Conservation (phyloP, 1,140 invertebrate species). For the Eriosoma lanigerum region DNA sequence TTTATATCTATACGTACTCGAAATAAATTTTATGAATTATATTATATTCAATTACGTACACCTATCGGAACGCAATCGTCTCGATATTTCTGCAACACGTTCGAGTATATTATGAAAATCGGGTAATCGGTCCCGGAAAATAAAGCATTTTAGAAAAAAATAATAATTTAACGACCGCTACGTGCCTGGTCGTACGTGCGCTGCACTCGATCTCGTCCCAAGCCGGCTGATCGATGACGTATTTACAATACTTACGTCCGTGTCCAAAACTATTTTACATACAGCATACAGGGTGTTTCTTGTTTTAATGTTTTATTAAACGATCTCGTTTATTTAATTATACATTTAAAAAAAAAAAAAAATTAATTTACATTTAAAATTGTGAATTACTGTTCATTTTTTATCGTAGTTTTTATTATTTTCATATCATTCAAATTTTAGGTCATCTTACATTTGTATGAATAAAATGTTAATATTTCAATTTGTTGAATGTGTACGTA, state of each 20-base stretch:
- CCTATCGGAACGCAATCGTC: background rate
- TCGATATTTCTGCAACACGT: background rate
- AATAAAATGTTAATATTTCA: too few relatives aligned
- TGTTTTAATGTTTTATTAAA: too few relatives aligned
- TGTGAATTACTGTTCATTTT: too few relatives aligned
- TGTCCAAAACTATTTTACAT: background rate
- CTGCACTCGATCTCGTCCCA: background rate
- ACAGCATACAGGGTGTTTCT: too few relatives aligned
- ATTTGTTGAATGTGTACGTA: too few relatives aligned
- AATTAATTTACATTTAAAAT: too few relatives aligned
- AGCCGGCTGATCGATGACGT: background rate
- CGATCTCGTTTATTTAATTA: too few relatives aligned
- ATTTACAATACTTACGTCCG: background rate
- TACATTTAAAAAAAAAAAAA: too few relatives aligned
- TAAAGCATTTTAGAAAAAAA: constrained; percentile 23
- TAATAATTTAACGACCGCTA: constrained; percentile 33
- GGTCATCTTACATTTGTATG: too few relatives aligned
- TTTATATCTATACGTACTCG: too few relatives aligned
- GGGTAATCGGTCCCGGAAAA: constrained; percentile 33
- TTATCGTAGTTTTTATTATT: too few relatives aligned
- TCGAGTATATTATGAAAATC: constrained; percentile 8
- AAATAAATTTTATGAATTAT: background rate
- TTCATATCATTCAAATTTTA: too few relatives aligned
- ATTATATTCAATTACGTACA: background rate
- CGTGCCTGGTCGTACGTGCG: constrained; percentile 20